A percentile compares a stretch with the other conserved stretches of the same genome.
phyloP scores from a whole-genome alignment of 2,888 invertebrate genomes.

The Caenorhabditis afra region DNA sequence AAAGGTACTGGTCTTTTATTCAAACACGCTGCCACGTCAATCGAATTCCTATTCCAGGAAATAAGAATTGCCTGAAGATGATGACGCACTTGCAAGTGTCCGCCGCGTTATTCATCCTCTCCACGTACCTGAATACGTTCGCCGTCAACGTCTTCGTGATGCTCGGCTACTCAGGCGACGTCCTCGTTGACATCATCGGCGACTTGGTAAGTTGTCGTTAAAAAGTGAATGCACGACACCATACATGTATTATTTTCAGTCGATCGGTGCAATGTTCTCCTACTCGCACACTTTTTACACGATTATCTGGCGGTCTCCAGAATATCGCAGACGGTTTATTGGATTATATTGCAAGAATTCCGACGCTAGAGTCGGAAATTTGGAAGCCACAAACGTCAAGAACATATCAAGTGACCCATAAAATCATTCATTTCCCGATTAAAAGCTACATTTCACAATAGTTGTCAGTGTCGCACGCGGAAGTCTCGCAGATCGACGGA shows the following conservation, averaged over 20 bases:
- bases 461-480: constrained; percentile 30
- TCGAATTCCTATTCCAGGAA: not conserved
- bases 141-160: constrained; percentile 17
- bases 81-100: constrained; percentile 17
- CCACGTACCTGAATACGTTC: constrained; percentile 21
- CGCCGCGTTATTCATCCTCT: constrained; percentile 34
- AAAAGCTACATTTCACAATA: no score
- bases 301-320: constrained; percentile 45
- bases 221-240: not conserved
- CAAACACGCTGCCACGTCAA: no score
- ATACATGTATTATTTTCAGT: constrained; percentile 9
- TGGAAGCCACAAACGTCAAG: not conserved
- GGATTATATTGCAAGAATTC: constrained; percentile 20
- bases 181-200: constrained; percentile 4
- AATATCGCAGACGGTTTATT: constrained; percentile 46
- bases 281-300: constrained; percentile 51
- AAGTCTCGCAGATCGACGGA: constrained; percentile 14
- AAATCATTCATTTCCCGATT: not conserved
- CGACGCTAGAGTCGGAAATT: not conserved
- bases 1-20: no score
- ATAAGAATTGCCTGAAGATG: not conserved
- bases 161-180: constrained; percentile 31
- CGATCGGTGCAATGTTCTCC: constrained; percentile 34
- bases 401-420: not conserved
- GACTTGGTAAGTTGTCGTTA: not conserved